Evolutionary conservation across 2,113 vertebrate species (phyloP).

Genomic region (Mystacornis crossleyi): DNA sequence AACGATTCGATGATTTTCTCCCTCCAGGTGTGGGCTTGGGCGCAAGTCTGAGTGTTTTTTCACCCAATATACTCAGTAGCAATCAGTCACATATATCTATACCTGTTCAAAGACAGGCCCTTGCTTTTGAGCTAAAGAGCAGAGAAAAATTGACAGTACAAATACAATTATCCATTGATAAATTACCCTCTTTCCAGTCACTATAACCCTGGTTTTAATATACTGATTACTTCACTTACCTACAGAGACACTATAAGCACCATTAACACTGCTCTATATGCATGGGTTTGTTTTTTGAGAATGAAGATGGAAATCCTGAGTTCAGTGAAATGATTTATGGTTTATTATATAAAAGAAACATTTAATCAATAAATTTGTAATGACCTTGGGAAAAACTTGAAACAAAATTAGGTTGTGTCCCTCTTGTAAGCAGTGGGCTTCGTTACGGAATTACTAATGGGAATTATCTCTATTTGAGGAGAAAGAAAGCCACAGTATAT

Average conservation of each 20-base stretch:
- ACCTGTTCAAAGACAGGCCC: neutral
- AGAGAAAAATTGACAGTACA: neutral
- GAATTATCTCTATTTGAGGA: neutral
- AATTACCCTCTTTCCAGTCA: neutral
- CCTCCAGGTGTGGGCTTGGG: neutral
- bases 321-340: neutral
- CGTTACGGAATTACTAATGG: neutral
- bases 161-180: neutral
- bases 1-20: neutral
- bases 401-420: neutral
- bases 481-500: neutral
- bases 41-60: neutral
- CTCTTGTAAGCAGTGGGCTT: neutral
- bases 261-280: neutral
- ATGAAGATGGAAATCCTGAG: neutral
- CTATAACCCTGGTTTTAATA: neutral
- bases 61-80: neutral
- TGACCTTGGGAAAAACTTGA: neutral
- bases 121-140: neutral
- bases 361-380: neutral
- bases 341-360: neutral
- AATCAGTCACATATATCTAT: neutral
- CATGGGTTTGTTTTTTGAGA: neutral
- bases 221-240: neutral
- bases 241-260: neutral